phyloP scores from a whole-genome alignment of 2,888 invertebrate species.

The Cylloceria caligata region DNA sequence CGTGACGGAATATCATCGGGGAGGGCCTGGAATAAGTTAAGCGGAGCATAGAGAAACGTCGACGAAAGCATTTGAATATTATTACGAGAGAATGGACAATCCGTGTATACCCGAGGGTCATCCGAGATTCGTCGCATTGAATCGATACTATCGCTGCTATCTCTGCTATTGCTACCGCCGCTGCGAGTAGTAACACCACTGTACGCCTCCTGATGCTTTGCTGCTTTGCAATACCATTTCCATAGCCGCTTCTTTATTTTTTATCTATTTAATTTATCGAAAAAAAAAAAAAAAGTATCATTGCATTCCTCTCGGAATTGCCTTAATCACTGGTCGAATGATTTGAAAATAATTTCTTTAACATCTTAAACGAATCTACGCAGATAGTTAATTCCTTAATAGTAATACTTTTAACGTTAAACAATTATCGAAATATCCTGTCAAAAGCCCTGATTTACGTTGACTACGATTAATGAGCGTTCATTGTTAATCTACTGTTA shows the following conservation, averaged over 20 bases:
- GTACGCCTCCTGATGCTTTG: conserved; percentile 5
- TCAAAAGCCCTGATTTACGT: too few species aligned
- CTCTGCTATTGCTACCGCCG: neutral
- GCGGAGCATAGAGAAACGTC: conserved; percentile 18
- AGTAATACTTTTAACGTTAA: too few species aligned
- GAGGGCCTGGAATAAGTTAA: neutral
- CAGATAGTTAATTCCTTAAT: too few species aligned
- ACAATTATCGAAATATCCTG: too few species aligned
- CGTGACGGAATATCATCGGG: neutral
- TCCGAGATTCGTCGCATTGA: conserved; percentile 65
- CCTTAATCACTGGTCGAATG: too few species aligned
- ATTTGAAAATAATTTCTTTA: too few species aligned
- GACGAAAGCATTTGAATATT: conserved; percentile 66
- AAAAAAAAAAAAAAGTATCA: neutral
- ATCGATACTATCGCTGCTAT: conserved; percentile 51
- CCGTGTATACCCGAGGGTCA: conserved; percentile 70
- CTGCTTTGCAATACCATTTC: neutral
- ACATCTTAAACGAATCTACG: too few species aligned
- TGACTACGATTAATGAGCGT: too few species aligned
- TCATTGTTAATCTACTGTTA: too few species aligned
- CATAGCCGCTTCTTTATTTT: neutral
- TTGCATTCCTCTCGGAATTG: neutral
- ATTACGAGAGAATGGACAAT: conserved; percentile 68
- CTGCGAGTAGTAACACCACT: neutral
- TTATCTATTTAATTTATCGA: neutral